phyloP scores from a whole-genome alignment of 2,797 vertebrate genomes.

The Diplodus sargus region DNA sequence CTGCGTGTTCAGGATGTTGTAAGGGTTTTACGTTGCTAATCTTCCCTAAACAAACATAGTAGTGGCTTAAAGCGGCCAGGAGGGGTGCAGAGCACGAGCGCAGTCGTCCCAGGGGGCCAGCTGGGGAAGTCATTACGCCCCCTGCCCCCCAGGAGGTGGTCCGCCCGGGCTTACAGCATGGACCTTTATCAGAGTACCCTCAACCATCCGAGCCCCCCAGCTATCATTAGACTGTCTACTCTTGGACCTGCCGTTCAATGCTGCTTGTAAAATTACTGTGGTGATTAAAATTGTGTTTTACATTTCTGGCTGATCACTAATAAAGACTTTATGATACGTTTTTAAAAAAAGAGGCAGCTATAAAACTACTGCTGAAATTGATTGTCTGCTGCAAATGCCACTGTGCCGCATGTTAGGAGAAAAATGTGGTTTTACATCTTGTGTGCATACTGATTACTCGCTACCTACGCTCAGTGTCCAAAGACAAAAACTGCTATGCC shows the following conservation, averaged over 20 bases:
- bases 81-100: conserved; percentile 84
- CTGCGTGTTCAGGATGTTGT: conserved; percentile 86
- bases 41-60: conserved; percentile 86
- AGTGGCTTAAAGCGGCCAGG: conserved; percentile 78
- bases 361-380: background rate
- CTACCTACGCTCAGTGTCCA: background rate
- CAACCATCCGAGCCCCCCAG: conserved; percentile 16
- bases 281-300: conserved; percentile 22
- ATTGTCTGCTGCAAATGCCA: background rate
- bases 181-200: conserved; percentile 72
- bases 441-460: background rate
- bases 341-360: background rate
- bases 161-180: conserved; percentile 68
- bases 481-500: background rate
- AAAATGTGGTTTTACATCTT: background rate
- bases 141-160: conserved; percentile 75
- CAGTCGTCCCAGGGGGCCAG: conserved; percentile 84
- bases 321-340: background rate
- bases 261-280: conserved; percentile 40
- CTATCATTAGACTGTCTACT: conserved; percentile 40
- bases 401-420: background rate
- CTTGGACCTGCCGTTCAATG: conserved; percentile 17
- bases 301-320: background rate
- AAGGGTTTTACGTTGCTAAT: conserved; percentile 88
- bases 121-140: conserved; percentile 88